Evolutionary conservation across 2,888 invertebrate genomes (phyloP), one percentile per base, ranked within the genome.

Genomic region (Acleris cristana): DNA sequence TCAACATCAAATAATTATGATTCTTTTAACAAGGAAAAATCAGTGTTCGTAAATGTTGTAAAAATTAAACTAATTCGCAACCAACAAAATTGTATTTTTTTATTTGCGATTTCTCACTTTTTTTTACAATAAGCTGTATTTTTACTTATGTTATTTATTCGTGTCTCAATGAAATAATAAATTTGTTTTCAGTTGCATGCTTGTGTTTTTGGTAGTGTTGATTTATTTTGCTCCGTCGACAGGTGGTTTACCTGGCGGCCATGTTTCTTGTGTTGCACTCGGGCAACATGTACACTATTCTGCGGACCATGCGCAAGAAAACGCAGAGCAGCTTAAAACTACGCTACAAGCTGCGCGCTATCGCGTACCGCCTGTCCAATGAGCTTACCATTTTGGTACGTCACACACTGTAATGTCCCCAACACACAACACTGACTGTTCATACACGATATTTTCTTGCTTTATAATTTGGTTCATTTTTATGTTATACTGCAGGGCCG

Each of bases 281-380:
- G 79, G 98, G 98, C 74, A 99, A 99, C 91, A 95, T 95, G 72
- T 94, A 95, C 68, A 99, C 99, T 49, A 97, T 98, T 26, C 93
- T 96, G 72, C 93, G 96, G 91, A 97, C 98, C 34, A 95, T 99
- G 80, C 96, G 96, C 72, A 97, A 97, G 89, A 99, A 99, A 93
- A 93, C 93, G 65, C 89, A 93, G 72, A 92, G 93, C 73, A 89
- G 93, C 66, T 86, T 93, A 82, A 94, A 94, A 85, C 93, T 95
- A 71, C 93, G 94, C 48, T 95, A 95, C 88, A 93, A 94, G 76
- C 86, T 95, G 74, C 92, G 93, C 72, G 93, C 93, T 58, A 92
- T 93, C 72, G 93, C 91, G 64, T 88, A 91, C 76, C 86, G 90
- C 64, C 87, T 93, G 77, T 89, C 92, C 71, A 88, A 89, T 79